phyloP scores from a whole-genome alignment of 2,888 invertebrate species.

The Xestia ashworthii region DNA sequence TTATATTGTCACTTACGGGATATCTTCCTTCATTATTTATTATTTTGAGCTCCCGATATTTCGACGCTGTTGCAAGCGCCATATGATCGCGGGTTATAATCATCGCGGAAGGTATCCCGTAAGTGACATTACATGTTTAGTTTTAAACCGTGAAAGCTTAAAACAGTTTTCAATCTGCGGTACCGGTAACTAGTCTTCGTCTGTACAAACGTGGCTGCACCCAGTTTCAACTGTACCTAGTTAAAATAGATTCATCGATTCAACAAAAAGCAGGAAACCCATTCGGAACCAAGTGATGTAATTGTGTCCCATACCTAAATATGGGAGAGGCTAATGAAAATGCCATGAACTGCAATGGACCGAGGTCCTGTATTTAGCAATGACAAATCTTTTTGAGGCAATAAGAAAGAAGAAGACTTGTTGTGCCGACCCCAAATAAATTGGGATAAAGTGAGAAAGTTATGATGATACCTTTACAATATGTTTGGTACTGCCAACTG shows the following conservation, averaged over 20 bases:
- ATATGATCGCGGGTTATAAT: too few species aligned
- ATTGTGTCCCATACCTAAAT: neutral
- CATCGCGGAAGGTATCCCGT: too few species aligned
- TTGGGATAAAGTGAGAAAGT: too few species aligned
- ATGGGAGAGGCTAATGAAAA: constrained; percentile 10
- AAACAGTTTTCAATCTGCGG: neutral
- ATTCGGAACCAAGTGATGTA: neutral
- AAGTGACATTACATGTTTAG: too few species aligned
- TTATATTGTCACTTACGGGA: too few species aligned
- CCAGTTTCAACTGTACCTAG: neutral
- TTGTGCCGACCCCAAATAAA: too few species aligned
- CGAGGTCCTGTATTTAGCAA: neutral
- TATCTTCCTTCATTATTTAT: too few species aligned
- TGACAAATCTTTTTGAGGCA: neutral
- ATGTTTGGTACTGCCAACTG: neutral
- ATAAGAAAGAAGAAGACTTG: too few species aligned
- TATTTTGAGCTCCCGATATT: too few species aligned
- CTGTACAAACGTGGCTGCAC: constrained; percentile 19
- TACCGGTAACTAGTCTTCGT: neutral
- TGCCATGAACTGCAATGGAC: neutral
- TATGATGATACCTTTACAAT: neutral
- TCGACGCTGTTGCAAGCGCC: too few species aligned
- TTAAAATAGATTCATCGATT: constrained; percentile 5
- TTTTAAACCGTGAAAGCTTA: too few species aligned
- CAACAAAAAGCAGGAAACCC: constrained; percentile 24